Evolutionary conservation across 2,888 invertebrate genomes (phyloP).

Genomic region (Alloscopus bannaensis): DNA sequence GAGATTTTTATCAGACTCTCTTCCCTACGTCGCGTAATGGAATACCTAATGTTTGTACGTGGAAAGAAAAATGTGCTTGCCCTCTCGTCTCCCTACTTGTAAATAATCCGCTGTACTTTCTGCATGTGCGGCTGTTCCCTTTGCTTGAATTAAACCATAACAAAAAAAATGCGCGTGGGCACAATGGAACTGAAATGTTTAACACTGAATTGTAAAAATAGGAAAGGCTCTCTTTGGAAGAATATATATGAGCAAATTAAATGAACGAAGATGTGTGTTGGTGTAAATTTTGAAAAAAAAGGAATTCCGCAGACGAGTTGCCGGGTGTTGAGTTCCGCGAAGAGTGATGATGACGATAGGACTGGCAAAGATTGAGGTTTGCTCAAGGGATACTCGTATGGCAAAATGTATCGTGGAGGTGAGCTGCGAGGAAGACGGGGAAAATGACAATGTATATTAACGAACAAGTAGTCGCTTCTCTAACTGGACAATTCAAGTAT

Average conservation of each 20-base stretch:
- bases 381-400: conserved; percentile 3
- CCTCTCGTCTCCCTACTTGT: too few relatives aligned
- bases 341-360: conserved; percentile 15
- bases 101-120: too few relatives aligned
- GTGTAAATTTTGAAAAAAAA: not conserved
- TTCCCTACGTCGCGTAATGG: not conserved
- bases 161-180: too few relatives aligned
- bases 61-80: not conserved
- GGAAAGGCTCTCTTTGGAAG: conserved; percentile 9
- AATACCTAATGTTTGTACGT: not conserved
- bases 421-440: conserved; percentile 8
- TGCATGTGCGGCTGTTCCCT: too few relatives aligned
- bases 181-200: too few relatives aligned
- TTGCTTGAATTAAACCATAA: too few relatives aligned
- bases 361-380: conserved; percentile 16
- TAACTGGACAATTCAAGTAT: too few relatives aligned
- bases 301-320: not conserved
- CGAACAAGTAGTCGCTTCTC: not conserved
- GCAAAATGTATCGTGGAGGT: not conserved
- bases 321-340: not conserved
- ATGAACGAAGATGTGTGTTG: not conserved
- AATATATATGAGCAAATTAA: conserved; percentile 20
- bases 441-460: conserved; percentile 9
- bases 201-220: too few relatives aligned
- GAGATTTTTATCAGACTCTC: conserved; percentile 9